These are phyloP conservation scores for Mixornis gularis DNA, from an alignment of 2,113 vertebrate species.

Conservation along the genomic window DNA sequence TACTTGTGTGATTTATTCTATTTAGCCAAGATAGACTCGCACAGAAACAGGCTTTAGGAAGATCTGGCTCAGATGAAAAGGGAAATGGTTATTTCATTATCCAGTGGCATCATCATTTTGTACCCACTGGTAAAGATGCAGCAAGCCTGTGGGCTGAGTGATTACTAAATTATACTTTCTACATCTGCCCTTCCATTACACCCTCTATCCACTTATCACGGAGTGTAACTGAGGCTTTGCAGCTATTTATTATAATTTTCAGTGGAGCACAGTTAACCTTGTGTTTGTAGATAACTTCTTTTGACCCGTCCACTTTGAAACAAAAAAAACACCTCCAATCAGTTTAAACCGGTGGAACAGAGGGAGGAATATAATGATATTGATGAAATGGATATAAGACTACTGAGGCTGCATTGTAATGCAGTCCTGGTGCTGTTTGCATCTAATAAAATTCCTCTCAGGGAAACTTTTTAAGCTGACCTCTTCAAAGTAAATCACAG, in stretches of 20 bases:
- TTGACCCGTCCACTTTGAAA: background rate
- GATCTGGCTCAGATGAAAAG: background rate
- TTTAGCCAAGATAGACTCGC: background rate
- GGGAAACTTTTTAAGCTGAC: constrained; percentile 8
- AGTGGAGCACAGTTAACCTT: background rate
- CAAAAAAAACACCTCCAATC: background rate
- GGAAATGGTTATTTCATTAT: background rate
- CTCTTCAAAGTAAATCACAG: constrained; percentile 22
- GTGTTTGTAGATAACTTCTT: background rate
- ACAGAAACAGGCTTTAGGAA: background rate
- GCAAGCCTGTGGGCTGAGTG: background rate
- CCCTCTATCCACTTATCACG: background rate
- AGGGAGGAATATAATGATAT: background rate
- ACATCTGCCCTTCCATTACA: background rate
- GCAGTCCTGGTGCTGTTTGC: background rate
- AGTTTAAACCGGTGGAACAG: background rate
- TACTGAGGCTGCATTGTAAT: constrained; percentile 21
- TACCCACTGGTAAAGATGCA: background rate
- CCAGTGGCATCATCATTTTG: background rate
- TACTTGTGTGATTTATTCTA: background rate
- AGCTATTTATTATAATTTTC: constrained; percentile 1
- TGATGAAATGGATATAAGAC: constrained; percentile 1
- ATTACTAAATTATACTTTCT: background rate
- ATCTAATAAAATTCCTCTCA: constrained; percentile 10
- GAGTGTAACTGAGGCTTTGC: background rate